Evolutionary conservation across 1,140 invertebrate genomes (phyloP), one percentile per base, ranked within the genome.

Genomic region (Helicoverpa zea): DNA sequence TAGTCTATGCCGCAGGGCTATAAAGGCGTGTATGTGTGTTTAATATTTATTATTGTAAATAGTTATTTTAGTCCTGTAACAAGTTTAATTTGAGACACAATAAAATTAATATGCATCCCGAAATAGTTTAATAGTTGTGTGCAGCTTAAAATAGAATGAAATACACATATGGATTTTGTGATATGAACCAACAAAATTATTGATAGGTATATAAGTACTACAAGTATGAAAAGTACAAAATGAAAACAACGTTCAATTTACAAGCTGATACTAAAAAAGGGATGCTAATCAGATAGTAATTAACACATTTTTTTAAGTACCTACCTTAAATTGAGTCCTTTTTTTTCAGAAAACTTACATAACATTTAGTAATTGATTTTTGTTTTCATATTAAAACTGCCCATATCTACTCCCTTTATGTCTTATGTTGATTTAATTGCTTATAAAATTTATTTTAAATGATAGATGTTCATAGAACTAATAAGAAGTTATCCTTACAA

Each of bases 41-140:
- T 3, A 70, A 29, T 70, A n/a, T 18, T 66, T 51, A 29, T 13
- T 29, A 23, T 11, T 29, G 11, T 4, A n/a, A 14, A 52, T 23
- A 11, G 12, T 43, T 43, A 2, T 47, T 43, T 43, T 43, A 9
- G 35, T 43, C 35, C 35, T 9, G 35, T 43, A 43, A 43, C 35
- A 43, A 64, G 47, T 14, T 16, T 66, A 2, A 66, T 66, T 66
- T 66, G 29, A 61, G 23, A 29, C 10, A 61, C 23, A 61, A 29
- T 30, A 29, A 23, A 58, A 29, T 61, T 29, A 11, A 61, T 2
- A 12, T 30, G 58, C 11, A 16, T 14, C 23, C 13, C 23, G 58
- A 61, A 61, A 29, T 61, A 30, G 23, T 12, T 29, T 59, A 23
- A 23, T n/a, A 23, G 18, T 29, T 29, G 18, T 61, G n/a, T 54